phyloP scores from a whole-genome alignment of 1,140 invertebrate species.

The Lineus longissimus region DNA sequence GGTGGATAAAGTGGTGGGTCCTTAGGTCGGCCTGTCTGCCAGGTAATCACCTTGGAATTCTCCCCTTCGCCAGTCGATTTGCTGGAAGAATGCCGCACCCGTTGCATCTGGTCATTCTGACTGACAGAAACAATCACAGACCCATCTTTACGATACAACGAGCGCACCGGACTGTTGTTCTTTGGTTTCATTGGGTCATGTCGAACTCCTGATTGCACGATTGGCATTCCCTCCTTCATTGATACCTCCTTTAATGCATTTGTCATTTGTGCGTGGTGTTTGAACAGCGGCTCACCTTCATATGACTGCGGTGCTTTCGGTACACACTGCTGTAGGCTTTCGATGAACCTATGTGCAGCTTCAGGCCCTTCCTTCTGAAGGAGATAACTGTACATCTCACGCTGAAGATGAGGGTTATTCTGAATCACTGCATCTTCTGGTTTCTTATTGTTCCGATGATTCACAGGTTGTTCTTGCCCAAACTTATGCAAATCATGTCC shows the following conservation, averaged over 20 bases:
- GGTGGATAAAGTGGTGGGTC: too few species aligned
- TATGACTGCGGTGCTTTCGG: background rate
- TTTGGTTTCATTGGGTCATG: too few species aligned
- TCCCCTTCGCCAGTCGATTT: too few species aligned
- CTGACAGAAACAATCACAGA: background rate
- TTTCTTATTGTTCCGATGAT: too few species aligned
- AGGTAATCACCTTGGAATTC: too few species aligned
- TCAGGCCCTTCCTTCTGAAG: conserved; percentile 12
- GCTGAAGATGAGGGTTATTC: conserved; percentile 14
- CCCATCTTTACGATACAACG: background rate
- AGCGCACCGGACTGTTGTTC: background rate
- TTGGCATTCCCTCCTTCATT: too few species aligned
- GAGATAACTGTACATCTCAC: conserved; percentile 19
- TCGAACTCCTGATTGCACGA: too few species aligned
- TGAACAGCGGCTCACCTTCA: background rate
- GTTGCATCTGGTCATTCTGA: background rate
- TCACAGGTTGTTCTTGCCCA: background rate
- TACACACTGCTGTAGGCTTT: conserved; percentile 12
- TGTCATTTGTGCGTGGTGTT: background rate
- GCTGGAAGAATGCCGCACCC: too few species aligned
- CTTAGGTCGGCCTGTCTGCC: too few species aligned
- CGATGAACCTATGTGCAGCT: conserved; percentile 9
- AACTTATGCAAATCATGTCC: background rate
- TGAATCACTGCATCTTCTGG: too few species aligned
- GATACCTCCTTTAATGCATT: background rate